These are phyloP conservation scores for Sebastes iracundus DNA, from an alignment of 2,797 vertebrate species.

Conservation along the genomic window DNA sequence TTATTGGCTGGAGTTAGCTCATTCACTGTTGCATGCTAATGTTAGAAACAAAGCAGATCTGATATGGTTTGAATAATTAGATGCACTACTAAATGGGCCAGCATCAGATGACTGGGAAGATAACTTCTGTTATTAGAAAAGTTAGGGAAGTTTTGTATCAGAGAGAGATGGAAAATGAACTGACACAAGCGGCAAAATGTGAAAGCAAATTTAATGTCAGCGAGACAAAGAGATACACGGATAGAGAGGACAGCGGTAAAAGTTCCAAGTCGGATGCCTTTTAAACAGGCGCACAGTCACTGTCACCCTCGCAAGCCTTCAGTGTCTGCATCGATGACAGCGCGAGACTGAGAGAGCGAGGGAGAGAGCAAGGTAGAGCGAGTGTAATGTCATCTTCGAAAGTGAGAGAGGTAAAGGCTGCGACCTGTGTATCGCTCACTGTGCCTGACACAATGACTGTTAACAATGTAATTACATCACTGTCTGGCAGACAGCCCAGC, in stretches of 20 bases:
- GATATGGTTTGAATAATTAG: not conserved
- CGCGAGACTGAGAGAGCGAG: conserved; percentile 7
- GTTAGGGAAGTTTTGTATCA: not conserved
- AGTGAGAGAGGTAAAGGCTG: conserved; percentile 58
- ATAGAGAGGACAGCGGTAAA: not conserved
- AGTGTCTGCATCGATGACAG: conserved; percentile 40
- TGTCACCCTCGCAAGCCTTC: conserved; percentile 18
- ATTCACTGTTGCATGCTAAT: not conserved
- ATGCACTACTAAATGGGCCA: not conserved
- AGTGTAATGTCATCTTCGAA: conserved; percentile 58
- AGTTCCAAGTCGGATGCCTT: conserved; percentile 18
- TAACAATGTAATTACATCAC: conserved; percentile 72
- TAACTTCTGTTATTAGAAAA: not conserved
- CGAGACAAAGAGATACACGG: conserved; percentile 8
- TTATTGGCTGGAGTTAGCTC: not conserved
- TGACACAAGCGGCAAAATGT: not conserved
- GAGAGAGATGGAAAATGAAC: not conserved
- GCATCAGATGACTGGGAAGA: not conserved
- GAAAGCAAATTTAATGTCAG: conserved; percentile 8
- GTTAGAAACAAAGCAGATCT: not conserved
- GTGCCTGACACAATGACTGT: conserved; percentile 61
- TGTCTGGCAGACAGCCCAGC: conserved; percentile 58
- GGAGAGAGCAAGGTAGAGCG: conserved; percentile 16
- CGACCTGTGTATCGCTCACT: conserved; percentile 48
- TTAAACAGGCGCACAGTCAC: conserved; percentile 16